These are phyloP conservation scores for Phalacrocorax pelagicus DNA, from an alignment of 2,113 vertebrate species.

Conservation along the genomic window DNA sequence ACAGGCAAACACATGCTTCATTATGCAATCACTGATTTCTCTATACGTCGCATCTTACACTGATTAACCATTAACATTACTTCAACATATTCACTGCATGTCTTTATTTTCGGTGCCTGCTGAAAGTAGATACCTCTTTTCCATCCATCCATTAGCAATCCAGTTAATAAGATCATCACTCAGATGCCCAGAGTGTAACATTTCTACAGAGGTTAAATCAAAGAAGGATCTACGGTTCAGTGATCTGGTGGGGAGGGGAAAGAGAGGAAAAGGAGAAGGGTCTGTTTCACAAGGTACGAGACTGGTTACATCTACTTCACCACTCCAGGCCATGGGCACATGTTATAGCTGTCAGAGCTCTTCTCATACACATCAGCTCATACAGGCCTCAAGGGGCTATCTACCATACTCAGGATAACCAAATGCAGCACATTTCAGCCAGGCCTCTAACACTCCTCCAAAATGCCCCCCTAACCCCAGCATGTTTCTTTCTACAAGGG, in stretches of 20 bases:
- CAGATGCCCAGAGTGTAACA: not conserved
- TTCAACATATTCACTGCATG: not conserved
- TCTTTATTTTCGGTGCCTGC: not conserved
- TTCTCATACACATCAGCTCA: constrained; percentile 25
- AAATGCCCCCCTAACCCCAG: not conserved
- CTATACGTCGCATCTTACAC: not conserved
- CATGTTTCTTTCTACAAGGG: not conserved
- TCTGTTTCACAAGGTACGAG: not conserved
- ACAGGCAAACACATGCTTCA: not conserved
- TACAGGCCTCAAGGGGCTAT: not conserved
- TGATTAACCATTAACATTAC: not conserved
- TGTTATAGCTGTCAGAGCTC: constrained; percentile 20
- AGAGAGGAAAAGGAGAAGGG: not conserved
- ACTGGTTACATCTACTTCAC: constrained; percentile 1
- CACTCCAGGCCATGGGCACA: constrained; percentile 12
- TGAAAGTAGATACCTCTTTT: not conserved
- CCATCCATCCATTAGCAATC: not conserved
- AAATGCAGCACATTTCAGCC: not conserved
- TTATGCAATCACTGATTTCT: not conserved
- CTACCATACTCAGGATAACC: constrained; percentile 9
- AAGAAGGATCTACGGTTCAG: not conserved
- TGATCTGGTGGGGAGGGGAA: not conserved
- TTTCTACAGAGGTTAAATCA: not conserved
- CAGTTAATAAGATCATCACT: not conserved
- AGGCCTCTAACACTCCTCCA: not conserved